Evolutionary conservation across 2,888 invertebrate species (phyloP).

Genomic region (Cylindroiulus punctatus): DNA sequence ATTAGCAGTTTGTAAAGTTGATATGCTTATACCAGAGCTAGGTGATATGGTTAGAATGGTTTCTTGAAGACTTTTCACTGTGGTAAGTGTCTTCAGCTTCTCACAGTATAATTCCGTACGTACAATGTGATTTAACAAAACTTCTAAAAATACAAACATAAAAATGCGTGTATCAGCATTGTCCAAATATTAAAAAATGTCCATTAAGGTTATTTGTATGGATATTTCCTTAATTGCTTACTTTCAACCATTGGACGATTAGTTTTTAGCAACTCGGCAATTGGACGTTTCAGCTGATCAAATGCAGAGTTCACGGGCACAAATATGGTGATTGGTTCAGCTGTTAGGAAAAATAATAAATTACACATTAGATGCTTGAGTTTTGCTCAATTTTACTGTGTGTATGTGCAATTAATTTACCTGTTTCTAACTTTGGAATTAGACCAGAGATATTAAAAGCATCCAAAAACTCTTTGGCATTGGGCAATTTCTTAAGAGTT

Average conservation of each 20-base stretch:
- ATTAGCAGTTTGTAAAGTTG: background rate
- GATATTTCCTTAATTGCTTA: background rate
- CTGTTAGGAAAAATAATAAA: background rate
- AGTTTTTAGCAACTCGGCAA: conserved; percentile 49
- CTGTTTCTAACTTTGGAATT: conserved; percentile 45
- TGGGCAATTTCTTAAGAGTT: conserved; percentile 53
- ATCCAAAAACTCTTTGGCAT: conserved; percentile 53
- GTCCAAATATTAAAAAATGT: background rate
- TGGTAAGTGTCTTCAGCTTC: conserved; percentile 39
- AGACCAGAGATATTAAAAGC: conserved; percentile 52
- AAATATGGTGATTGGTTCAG: conserved; percentile 54
- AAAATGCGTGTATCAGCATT: background rate
- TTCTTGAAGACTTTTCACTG: conserved; percentile 40
- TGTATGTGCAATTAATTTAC: background rate
- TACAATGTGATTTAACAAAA: conserved; percentile 54
- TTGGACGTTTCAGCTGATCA: conserved; percentile 48
- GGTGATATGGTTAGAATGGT: conserved; percentile 44
- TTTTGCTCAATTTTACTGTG: background rate
- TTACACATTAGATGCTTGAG: background rate
- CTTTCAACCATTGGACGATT: conserved; percentile 49
- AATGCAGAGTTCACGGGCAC: conserved; percentile 56
- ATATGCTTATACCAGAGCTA: conserved; percentile 1
- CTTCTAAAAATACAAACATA: conserved; percentile 31
- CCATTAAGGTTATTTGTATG: background rate
- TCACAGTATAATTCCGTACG: conserved; percentile 51